Evolutionary conservation across 2,888 invertebrate genomes (phyloP).

Genomic region (Agrotis segetum): DNA sequence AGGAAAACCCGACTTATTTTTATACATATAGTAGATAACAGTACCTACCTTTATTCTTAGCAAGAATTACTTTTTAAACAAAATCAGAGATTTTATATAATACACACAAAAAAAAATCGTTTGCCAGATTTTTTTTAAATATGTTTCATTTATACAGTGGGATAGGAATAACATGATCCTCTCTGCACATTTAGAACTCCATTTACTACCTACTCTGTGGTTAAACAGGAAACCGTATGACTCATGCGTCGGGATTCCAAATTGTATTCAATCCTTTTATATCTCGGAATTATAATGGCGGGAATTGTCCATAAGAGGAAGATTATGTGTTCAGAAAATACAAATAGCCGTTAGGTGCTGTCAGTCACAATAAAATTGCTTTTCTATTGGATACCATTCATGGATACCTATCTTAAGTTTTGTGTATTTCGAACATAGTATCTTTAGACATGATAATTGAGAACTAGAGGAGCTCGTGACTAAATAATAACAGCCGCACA

Average conservation of each 20-base stretch:
- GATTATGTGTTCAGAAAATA: slow-evolving; percentile 22
- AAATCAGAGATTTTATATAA: background rate
- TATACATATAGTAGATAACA: too few relatives aligned
- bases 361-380: background rate
- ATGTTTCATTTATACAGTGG: background rate
- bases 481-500: too few relatives aligned
- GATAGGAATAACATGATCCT: background rate
- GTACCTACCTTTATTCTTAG: too few relatives aligned
- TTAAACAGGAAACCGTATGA: slow-evolving; percentile 52
- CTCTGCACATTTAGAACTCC: slow-evolving; percentile 8
- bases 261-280: slow-evolving; percentile 55
- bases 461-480: too few relatives aligned
- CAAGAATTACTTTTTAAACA: background rate
- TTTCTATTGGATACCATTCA: background rate
- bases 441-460: too few relatives aligned
- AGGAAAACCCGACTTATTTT: too few relatives aligned
- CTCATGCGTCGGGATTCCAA: slow-evolving; percentile 55
- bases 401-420: too few relatives aligned
- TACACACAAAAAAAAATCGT: background rate
- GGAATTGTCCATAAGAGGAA: slow-evolving; percentile 32
- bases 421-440: too few relatives aligned
- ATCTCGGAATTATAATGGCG: slow-evolving; percentile 38
- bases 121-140: too few relatives aligned
- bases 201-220: slow-evolving; percentile 16
- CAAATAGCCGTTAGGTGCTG: too few relatives aligned